Base-by-base conservation (phyloP, 2,888 invertebrate genomes). In the Conchocele bisecta region DNA sequence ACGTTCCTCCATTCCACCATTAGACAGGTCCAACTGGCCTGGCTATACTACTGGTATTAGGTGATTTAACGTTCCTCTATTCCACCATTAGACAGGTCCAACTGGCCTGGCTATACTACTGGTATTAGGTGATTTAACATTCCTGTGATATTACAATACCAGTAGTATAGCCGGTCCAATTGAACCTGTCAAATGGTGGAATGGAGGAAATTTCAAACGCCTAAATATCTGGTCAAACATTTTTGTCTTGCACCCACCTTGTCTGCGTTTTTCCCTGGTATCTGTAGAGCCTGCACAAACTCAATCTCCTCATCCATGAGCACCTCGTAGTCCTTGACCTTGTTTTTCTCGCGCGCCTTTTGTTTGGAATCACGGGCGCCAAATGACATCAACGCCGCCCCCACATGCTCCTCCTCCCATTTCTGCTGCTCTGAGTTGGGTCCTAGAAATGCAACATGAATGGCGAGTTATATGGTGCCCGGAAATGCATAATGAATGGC, bases 361-460 rank as follows among this genome's bases (percentile, higher is more conserved):
- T 86, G 67, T 73, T 91, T 91, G 17, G 95, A 95, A 93, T 98
- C 96, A 91, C 95, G 96, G 0, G 98, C 97, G 9, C 99, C 99
- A 93, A 98, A 97, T 86, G 95, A 95, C 89, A 97, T 96, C 60
- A 96, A 94, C 2, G 98, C 98, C 4, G 96, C 96, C 56, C 95
- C 95, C 92, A 99, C 95, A 91, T 98, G 97, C 89, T 98, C 98
- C 69, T 98, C 96, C 91, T 99, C 99, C 99, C 99, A 99, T 93
- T 97, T 97, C 83, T 95, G 94, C 91, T 93, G 93, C 78, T 94
- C 94, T 39, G 92, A 92, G 79, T 93, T 92, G 2, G 92, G 92
- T 7, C 77, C 77, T 77, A 20, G 15, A 65, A 57, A n/a, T n/a
- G n/a, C n/a, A n/a, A n/a, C n/a, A n/a, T n/a, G n/a, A n/a, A n/a